phyloP scores from a whole-genome alignment of 2,888 invertebrate species.

The Steromphala cineraria region DNA sequence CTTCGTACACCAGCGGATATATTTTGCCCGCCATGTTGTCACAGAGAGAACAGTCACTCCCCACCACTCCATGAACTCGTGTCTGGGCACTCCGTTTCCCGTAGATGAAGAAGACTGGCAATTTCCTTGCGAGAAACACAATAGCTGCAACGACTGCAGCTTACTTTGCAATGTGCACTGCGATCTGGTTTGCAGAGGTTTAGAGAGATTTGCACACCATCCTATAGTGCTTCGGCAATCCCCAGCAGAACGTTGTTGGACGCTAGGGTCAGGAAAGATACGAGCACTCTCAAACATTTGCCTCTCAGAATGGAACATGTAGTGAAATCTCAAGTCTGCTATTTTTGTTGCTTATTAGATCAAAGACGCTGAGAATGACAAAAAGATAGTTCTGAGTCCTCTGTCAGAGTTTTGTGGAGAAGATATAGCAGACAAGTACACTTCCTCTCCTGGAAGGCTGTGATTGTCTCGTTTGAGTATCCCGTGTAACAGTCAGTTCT shows the following conservation, averaged over 20 bases:
- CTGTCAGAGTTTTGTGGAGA: constrained; percentile 43
- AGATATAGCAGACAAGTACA: constrained; percentile 52
- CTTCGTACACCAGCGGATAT: constrained; percentile 34
- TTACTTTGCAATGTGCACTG: constrained; percentile 40
- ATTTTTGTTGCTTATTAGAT: constrained; percentile 55
- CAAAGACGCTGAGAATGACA: constrained; percentile 53
- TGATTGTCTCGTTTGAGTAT: background rate
- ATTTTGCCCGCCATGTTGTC: constrained; percentile 23
- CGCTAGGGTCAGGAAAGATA: constrained; percentile 45
- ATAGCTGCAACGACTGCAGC: constrained; percentile 20
- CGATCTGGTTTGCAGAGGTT: constrained; percentile 53
- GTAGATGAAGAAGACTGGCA: constrained; percentile 34
- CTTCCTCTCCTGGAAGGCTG: constrained; percentile 42
- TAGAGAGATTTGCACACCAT: constrained; percentile 56
- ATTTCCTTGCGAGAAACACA: constrained; percentile 20
- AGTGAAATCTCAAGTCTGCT: constrained; percentile 53
- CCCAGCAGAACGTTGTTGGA: constrained; percentile 50
- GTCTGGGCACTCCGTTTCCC: constrained; percentile 31
- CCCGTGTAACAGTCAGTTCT: no score
- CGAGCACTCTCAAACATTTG: constrained; percentile 45
- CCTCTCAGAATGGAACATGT: constrained; percentile 53
- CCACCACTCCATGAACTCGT: constrained; percentile 14
- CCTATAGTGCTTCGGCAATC: constrained; percentile 55
- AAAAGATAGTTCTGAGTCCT: constrained; percentile 57
- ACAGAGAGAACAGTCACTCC: constrained; percentile 39